Base-by-base conservation (phyloP, 1,140 invertebrate species). In the Paraescarpia echinospica region DNA sequence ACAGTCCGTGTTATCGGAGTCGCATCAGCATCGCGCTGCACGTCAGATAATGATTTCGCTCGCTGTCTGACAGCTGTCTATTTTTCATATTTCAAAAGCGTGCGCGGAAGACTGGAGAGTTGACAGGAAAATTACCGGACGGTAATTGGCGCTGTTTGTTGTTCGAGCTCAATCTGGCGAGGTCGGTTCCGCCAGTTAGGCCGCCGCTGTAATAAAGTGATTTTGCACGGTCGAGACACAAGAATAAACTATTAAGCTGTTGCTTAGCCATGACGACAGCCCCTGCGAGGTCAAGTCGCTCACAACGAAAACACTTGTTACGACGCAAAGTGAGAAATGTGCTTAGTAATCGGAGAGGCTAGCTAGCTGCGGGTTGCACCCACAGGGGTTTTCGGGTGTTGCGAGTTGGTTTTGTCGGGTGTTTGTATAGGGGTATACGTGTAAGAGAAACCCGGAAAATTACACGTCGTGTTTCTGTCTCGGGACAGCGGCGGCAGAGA, bases 201-300 rank as follows among this genome's bases (percentile, higher is more conserved):
- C 59, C 59, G 59, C 27, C 59, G 59, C 9, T 77, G 59, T 77
- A 77, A 77, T 77, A 77, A 77, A 77, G 59, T 77, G 59, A 77
- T 77, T 77, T 77, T 77, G 59, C 59, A 77, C 59, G 59, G 59
- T 77, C 59, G 59, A 77, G 59, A 77, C 59, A 77, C 59, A 77
- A 77, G 59, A 77, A 77, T 77, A 77, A 77, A 77, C 59, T 77
- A 77, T 77, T 77, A 77, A 77, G 59, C 59, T 31, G 59, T 77
- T 77, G 59, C 59, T 77, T 77, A 77, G 59, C 18, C 59, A 31
- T 77, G 59, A 77, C 59, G 59, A 77, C 59, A 77, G 59, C 14
- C 59, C 8, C 18, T 14, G 59, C 18, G 59, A 77, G 59, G 59
- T 77, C 59, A 77, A 77, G 59, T 77, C 59, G 59, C 59, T 12